Evolutionary conservation across 2,888 invertebrate genomes (phyloP), one percentile per base, ranked within the genome.

Genomic region (Sclerodermus sp.): DNA sequence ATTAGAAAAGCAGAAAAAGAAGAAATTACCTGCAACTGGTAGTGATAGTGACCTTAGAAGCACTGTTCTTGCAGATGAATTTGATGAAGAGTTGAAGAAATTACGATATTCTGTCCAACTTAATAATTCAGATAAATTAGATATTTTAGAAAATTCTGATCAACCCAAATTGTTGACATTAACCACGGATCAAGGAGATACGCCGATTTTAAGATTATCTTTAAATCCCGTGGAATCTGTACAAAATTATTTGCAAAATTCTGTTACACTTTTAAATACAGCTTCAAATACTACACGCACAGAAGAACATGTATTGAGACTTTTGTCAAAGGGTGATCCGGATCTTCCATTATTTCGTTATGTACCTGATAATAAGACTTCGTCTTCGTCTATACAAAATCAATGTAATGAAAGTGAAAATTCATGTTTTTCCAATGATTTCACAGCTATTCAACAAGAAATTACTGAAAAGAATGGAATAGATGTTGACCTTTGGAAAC

Each of bases 21-120:
- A 74, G 49, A 69, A 71, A 42, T 47, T 71, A 23, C 60, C 76
- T 1, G 72, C 78, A 10, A 82, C 81, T 46, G 83, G 83, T 18
- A 84, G 84, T 64, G 84, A 84, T 53, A 82, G 83, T 23, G 84
- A 83, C 60, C 77, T 84, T 30, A 77, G 81, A 41, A 82, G 78
- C 56, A 77, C 77, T 30, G 73, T 76, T 41, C 77, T 82, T 37
- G 80, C 81, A 48, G 81, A 82, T 48, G 82, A 81, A 49, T 84
- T 85, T 58, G 81, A 83, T 62, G 80, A 82, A 51, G 81, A 83
- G 43, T 65, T 85, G 49, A 80, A 77, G 57, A 82, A 82, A 60
- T 69, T 67, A 15, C 58, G 67, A 17, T 61, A 66, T 41, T 55
- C 51, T 23, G 18, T 55, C 34, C 56, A 57, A 39, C 47, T 38